phyloP scores from a whole-genome alignment of 2,888 invertebrate species.

The Thymelicus lineola region DNA sequence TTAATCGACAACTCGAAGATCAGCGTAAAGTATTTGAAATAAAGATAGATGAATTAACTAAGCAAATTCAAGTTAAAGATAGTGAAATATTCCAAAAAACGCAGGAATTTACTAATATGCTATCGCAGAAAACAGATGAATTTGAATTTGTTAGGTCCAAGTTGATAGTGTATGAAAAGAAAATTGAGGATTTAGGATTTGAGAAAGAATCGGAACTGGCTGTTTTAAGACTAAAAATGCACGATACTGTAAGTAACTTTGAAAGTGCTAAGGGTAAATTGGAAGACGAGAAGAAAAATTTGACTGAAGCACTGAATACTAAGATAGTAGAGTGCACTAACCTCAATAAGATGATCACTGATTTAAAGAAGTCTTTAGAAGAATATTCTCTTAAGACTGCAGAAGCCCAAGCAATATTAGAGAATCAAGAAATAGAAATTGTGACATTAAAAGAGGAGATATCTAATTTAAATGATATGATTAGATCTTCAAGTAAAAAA shows the following conservation, averaged over 20 bases:
- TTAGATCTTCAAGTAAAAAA: constrained; percentile 64
- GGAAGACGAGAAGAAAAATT: constrained; percentile 59
- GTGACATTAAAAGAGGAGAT: constrained; percentile 89
- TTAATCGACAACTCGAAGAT: constrained; percentile 58
- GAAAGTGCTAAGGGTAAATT: constrained; percentile 59
- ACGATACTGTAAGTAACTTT: constrained; percentile 70
- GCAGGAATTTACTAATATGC: constrained; percentile 63
- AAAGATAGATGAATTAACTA: constrained; percentile 59
- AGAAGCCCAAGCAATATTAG: constrained; percentile 86
- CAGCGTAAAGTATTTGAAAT: constrained; percentile 52
- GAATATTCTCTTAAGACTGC: constrained; percentile 83
- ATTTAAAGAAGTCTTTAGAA: constrained; percentile 80
- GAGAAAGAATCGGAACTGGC: constrained; percentile 84
- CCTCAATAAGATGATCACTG: constrained; percentile 78
- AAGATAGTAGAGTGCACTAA: constrained; percentile 80
- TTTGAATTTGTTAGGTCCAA: constrained; percentile 73
- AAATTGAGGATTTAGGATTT: constrained; percentile 76
- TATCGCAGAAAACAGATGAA: constrained; percentile 71
- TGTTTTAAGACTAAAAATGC: constrained; percentile 79
- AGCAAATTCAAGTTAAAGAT: constrained; percentile 66
- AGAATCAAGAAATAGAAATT: constrained; percentile 90
- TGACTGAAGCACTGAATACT: constrained; percentile 66
- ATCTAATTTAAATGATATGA: constrained; percentile 59
- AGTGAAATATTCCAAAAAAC: constrained; percentile 74
- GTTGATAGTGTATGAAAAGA: constrained; percentile 72